phyloP scores from a whole-genome alignment of 2,797 vertebrate species.

The Sebastes steindachneri region DNA sequence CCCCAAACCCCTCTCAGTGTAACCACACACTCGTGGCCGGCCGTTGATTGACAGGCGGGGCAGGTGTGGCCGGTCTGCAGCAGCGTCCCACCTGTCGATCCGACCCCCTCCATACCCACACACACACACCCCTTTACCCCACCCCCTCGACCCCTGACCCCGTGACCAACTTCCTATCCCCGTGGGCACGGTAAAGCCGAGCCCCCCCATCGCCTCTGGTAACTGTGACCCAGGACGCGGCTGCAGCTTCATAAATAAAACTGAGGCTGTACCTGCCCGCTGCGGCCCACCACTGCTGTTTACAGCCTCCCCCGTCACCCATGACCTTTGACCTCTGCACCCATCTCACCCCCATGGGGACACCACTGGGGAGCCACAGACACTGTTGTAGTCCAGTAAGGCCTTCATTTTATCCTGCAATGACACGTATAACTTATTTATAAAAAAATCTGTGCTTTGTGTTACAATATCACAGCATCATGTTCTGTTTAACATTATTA shows the following conservation, averaged over 20 bases:
- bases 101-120: conserved; percentile 59
- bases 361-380: conserved; percentile 14
- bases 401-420: background rate
- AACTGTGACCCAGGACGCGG: conserved; percentile 57
- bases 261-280: conserved; percentile 65
- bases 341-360: conserved; percentile 26
- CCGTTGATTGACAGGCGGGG: conserved; percentile 83
- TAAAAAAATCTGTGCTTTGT: background rate
- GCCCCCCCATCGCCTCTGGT: conserved; percentile 55
- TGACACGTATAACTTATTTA: background rate
- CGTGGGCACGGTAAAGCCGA: conserved; percentile 57
- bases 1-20: conserved; percentile 8
- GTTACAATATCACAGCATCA: background rate
- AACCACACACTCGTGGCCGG: conserved; percentile 41
- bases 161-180: conserved; percentile 86
- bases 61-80: conserved; percentile 81
- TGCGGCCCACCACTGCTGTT: conserved; percentile 67
- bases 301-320: conserved; percentile 48
- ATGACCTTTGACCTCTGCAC: conserved; percentile 60
- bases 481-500: background rate
- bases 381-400: background rate
- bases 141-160: conserved; percentile 80
- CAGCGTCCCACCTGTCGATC: conserved; percentile 82
- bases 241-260: conserved; percentile 82
- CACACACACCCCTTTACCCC: conserved; percentile 35